Evolutionary conservation across 2,797 vertebrate species (phyloP), one percentile per base, ranked within the genome.

Genomic region (Sardinella longiceps): DNA sequence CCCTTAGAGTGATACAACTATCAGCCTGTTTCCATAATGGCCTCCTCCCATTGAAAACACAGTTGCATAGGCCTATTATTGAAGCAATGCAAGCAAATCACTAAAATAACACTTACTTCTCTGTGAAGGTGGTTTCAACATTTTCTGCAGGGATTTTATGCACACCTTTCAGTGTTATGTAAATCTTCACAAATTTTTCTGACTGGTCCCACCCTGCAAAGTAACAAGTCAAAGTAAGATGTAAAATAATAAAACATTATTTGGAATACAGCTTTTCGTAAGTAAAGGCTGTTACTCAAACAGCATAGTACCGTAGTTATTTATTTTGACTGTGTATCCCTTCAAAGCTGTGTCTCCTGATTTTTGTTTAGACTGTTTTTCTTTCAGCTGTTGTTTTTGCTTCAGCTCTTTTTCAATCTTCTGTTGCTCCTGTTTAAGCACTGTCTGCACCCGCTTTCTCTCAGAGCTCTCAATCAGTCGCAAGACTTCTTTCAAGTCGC

Each of bases 161-260:
- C 56, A 98, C 97, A 87, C 96, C 96, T 90, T 94, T 96, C 90
- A 99, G 90, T 30, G 97, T 97, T 81, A 99, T 94, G 88, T 99
- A 99, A 87, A 99, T 97, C 94, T 99, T 99, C 90, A 99, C 95
- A 94, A 97, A 99, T 84, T 98, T 98, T 63, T 99, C 98, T 0
- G 98, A 99, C 89, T 99, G 98, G 93, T 99, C 98, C 98, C 98
- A 99, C n/a, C 96, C 98, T 99, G 87, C 74, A 84, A 63, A 43
- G 82, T 25, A 85, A 86, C 1, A 53, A 74, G 2, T 25, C 23
- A 81, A 63, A 45, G n/a, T 46, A 48, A 12, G 56, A 77, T 43
- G 46, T 11, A 30, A 70, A 3, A 30, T 33, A 30, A 12, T 5
- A 37, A 4, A 37, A 53, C 23, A 20, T 51, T 51, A 51, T 53